phyloP scores from a whole-genome alignment of 2,888 invertebrate genomes.

The Cyclophora punctaria region DNA sequence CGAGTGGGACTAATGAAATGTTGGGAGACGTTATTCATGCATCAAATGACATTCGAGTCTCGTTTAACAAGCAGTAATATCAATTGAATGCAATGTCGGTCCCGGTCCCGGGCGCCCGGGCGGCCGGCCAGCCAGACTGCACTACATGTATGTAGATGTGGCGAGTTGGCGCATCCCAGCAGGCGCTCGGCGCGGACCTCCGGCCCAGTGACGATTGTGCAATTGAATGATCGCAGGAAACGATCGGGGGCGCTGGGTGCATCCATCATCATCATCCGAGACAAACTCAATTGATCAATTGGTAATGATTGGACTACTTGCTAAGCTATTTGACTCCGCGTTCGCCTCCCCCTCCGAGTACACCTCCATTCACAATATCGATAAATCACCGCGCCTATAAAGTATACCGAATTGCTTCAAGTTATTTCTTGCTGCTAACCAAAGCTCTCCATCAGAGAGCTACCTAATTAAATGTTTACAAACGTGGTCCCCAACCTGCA shows the following conservation, averaged over 20 bases:
- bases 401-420: too few species aligned
- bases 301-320: constrained; percentile 26
- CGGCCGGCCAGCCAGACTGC: too few species aligned
- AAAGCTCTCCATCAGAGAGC: too few species aligned
- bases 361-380: too few species aligned
- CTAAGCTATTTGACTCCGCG: too few species aligned
- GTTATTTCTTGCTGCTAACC: too few species aligned
- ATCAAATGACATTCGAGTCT: constrained; percentile 20
- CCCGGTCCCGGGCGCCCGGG: constrained; percentile 17
- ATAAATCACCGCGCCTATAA: too few species aligned
- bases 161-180: constrained; percentile 31
- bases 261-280: constrained; percentile 55
- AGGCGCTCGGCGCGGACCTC: constrained; percentile 31
- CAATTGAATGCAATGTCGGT: constrained; percentile 42
- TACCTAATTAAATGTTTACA: too few species aligned
- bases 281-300: constrained; percentile 52
- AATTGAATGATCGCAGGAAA: constrained; percentile 68
- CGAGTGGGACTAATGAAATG: constrained; percentile 4
- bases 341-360: too few species aligned
- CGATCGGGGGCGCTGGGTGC: constrained; percentile 48
- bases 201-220: constrained; percentile 11
- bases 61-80: constrained; percentile 29
- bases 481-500: too few species aligned
- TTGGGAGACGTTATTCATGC: constrained; percentile 16
- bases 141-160: constrained; percentile 18